A percentile compares a stretch with the other conserved stretches of the same genome.
Evolutionary conservation across 2,888 invertebrate species (phyloP).

Genomic region (Maniola hyperantus): DNA sequence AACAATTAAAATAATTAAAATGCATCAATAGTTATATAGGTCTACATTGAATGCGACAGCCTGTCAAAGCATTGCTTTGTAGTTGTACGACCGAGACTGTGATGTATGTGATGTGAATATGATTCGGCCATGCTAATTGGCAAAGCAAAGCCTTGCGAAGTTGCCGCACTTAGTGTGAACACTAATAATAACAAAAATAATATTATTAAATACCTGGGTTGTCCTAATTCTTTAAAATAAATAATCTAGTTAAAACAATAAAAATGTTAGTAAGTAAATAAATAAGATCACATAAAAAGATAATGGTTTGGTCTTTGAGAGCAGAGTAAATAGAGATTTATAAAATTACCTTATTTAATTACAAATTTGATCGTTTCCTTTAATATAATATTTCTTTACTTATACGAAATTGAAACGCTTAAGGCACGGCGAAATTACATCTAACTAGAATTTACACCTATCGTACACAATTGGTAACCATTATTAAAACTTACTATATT

Average conservation of each 20-base stretch:
- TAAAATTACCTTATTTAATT: slow-evolving; percentile 65
- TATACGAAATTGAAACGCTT: slow-evolving; percentile 80
- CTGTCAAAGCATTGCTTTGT: neutral
- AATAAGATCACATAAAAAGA: slow-evolving; percentile 43
- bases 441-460: slow-evolving; percentile 66
- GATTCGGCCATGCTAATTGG: too few species aligned
- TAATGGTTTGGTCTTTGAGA: slow-evolving; percentile 54
- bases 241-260: slow-evolving; percentile 17
- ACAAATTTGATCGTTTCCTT: slow-evolving; percentile 69
- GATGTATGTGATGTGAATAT: too few species aligned
- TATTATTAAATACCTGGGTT: slow-evolving; percentile 38
- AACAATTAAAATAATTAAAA: slow-evolving; percentile 29
- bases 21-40: neutral
- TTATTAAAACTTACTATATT: slow-evolving; percentile 54
- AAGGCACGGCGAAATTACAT: slow-evolving; percentile 80
- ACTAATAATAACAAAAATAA: slow-evolving; percentile 8
- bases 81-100: too few species aligned
- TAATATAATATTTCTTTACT: slow-evolving; percentile 53
- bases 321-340: slow-evolving; percentile 67
- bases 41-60: neutral
- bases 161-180: neutral
- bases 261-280: slow-evolving; percentile 15
- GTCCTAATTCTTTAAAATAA: slow-evolving; percentile 38
- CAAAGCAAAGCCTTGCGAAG: too few species aligned
- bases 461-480: slow-evolving; percentile 73